A percentile compares a stretch with the other conserved stretches of the same genome.
These are phyloP conservation scores for Lota lota DNA, from an alignment of 2,113 vertebrate species.

Conservation along the genomic window DNA sequence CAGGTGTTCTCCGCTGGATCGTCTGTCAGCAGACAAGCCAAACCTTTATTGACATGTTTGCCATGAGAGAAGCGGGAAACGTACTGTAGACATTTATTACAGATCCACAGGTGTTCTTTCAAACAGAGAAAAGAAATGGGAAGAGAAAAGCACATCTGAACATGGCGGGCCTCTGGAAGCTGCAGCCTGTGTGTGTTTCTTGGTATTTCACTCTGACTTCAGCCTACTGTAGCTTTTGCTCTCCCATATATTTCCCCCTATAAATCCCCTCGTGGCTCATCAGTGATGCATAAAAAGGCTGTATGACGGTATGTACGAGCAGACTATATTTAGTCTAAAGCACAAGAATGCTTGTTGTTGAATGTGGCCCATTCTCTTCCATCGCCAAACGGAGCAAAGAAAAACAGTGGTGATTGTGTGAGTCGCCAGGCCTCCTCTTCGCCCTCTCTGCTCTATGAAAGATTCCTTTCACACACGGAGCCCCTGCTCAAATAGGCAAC, in stretches of 20 bases:
- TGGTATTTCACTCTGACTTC: constrained; percentile 11
- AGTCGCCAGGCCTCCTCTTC: constrained; percentile 62
- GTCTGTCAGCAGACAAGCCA: constrained; percentile 50
- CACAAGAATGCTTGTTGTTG: constrained; percentile 61
- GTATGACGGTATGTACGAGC: constrained; percentile 26
- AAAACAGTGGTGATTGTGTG: constrained; percentile 71
- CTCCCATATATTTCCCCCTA: not conserved
- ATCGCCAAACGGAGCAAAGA: constrained; percentile 69
- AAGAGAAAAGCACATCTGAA: constrained; percentile 40
- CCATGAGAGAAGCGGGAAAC: constrained; percentile 41
- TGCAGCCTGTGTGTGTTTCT: not conserved
- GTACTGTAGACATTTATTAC: constrained; percentile 45
- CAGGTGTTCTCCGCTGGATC: constrained; percentile 57
- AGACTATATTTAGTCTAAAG: constrained; percentile 54
- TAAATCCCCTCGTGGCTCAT: constrained; percentile 32
- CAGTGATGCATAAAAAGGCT: constrained; percentile 41
- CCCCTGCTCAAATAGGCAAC: constrained; percentile 52
- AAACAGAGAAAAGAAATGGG: constrained; percentile 47
- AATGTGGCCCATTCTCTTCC: constrained; percentile 63
- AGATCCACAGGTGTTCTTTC: constrained; percentile 59
- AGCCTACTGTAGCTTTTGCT: constrained; percentile 12
- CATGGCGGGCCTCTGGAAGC: constrained; percentile 30
- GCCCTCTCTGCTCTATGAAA: constrained; percentile 66
- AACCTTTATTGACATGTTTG: constrained; percentile 56
- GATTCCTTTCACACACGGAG: constrained; percentile 67